Percentiles rank a stretch among this genome's conserved stretches.
Conservation (phyloP, 1,140 invertebrate genomes). For the honey bee (Apis mellifera) region Amel_HAv3.1 CM009939.2:9977001-9977500, state of each 20-base stretch:
- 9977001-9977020: no score
- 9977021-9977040: no score
- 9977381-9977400: constrained; percentile 9
- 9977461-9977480: neutral
- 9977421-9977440: neutral
- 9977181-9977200: neutral
- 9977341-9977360: constrained; percentile 12
- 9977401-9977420: neutral
- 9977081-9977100: no score
- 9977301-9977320: constrained; percentile 10
- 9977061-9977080: no score
- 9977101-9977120: no score
- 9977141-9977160: no score
- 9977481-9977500: constrained; percentile 7
- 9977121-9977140: no score
- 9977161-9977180: neutral
- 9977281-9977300: constrained; percentile 17
- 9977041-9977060: no score
- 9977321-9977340: constrained; percentile 5
- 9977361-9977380: neutral
- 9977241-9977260: neutral
- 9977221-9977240: neutral
- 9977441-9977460: no score
- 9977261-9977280: constrained; percentile 21
- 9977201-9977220: neutral